Evolutionary conservation across 2,113 vertebrate genomes (phyloP).

Genomic region (Helogale parvula): DNA sequence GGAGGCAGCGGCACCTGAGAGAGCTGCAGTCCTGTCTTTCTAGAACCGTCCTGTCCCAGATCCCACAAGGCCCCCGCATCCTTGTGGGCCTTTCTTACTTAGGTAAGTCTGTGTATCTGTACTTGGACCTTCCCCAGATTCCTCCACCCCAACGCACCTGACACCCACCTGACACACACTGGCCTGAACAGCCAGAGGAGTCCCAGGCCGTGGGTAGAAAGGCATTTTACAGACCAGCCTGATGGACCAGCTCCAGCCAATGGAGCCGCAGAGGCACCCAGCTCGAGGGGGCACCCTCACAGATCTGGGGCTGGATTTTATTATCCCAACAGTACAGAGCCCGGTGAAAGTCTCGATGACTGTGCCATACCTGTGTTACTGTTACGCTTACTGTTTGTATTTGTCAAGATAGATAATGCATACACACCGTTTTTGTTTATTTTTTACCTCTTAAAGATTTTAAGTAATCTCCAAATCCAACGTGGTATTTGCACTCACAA

Average conservation of each 20-base stretch:
- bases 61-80: not conserved
- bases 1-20: not conserved
- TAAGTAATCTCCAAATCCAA: not conserved
- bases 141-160: not conserved
- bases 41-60: not conserved
- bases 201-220: not conserved
- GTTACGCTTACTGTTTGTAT: not conserved
- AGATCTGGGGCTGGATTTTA: not conserved
- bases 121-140: not conserved
- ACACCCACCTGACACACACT: not conserved
- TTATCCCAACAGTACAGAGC: not conserved
- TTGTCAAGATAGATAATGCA: not conserved
- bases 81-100: not conserved
- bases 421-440: not conserved
- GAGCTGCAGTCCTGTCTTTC: not conserved
- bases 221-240: not conserved
- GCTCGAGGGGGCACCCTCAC: not conserved
- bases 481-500: not conserved
- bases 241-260: too few species aligned
- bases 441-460: not conserved
- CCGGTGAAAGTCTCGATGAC: not conserved
- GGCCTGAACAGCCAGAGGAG: not conserved
- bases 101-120: not conserved
- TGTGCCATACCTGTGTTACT: not conserved
- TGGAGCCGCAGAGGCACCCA: not conserved